A percentile compares a stretch with the other conserved stretches of the same genome.
Conservation (phyloP, 2,113 vertebrate species). For the Ammodytes dubius region DNA sequence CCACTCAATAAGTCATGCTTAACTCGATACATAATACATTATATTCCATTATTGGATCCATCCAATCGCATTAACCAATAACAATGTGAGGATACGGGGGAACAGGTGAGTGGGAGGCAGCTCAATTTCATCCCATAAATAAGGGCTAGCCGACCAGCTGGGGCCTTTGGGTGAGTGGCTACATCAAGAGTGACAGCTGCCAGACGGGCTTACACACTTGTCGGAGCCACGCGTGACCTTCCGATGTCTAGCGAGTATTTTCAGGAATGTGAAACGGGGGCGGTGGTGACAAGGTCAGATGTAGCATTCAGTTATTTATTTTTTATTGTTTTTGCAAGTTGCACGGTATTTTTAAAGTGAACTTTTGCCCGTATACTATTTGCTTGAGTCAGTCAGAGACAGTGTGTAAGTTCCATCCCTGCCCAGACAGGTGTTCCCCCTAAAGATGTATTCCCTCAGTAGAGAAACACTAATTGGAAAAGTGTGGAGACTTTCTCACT, state of each 20-base stretch:
- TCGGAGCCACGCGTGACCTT: conserved; percentile 66
- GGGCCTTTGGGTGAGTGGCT: conserved; percentile 37
- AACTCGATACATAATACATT: conserved; percentile 73
- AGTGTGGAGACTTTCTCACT: too few relatives aligned
- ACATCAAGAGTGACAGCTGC: conserved; percentile 82
- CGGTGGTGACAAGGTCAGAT: conserved; percentile 55
- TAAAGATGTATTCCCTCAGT: too few relatives aligned
- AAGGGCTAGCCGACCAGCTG: conserved; percentile 74
- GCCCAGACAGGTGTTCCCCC: too few relatives aligned
- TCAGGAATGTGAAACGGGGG: conserved; percentile 36
- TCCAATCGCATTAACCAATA: conserved; percentile 75
- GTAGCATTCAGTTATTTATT: background rate
- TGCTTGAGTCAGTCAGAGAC: background rate
- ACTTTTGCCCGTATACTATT: background rate
- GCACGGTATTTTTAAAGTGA: background rate
- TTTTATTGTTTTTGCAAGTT: background rate
- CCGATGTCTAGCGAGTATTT: conserved; percentile 62
- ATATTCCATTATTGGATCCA: conserved; percentile 72
- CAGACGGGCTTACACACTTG: conserved; percentile 69
- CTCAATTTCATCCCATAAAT: conserved; percentile 78
- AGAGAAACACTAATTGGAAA: too few relatives aligned
- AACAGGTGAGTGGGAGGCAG: conserved; percentile 78
- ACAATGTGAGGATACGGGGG: conserved; percentile 64
- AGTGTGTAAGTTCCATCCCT: too few relatives aligned
- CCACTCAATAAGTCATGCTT: conserved; percentile 63